These are phyloP conservation scores for Burhinus oedicnemus DNA, from an alignment of 2,113 vertebrate genomes.

Conservation along the genomic window DNA sequence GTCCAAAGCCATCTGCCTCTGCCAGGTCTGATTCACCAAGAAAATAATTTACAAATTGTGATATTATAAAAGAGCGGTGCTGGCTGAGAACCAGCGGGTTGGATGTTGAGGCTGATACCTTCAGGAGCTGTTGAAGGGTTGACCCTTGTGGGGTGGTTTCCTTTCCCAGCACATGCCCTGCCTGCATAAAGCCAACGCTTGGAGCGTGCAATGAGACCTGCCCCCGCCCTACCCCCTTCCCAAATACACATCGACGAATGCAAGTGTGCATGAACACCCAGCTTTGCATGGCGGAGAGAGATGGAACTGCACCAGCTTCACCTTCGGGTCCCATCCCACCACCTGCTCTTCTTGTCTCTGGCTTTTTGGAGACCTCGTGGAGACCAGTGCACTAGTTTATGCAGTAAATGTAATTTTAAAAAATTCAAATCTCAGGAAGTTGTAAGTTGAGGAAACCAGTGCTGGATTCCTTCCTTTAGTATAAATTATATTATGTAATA, in stretches of 20 bases:
- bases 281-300: not conserved
- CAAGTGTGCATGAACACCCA: not conserved
- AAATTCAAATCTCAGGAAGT: not conserved
- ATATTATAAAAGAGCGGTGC: not conserved
- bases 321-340: not conserved
- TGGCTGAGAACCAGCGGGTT: not conserved
- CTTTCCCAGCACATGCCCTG: not conserved
- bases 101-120: not conserved
- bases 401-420: not conserved
- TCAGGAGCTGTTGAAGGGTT: not conserved
- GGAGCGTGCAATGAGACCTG: accelerated
- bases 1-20: not conserved
- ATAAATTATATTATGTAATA: not conserved
- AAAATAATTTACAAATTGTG: not conserved
- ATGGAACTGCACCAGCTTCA: not conserved
- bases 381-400: accelerated
- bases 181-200: not conserved
- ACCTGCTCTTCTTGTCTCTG: not conserved
- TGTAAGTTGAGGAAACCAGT: not conserved
- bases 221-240: accelerated
- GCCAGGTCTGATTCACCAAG: not conserved
- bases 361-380: not conserved
- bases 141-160: not conserved
- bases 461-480: not conserved
- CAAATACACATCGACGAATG: not conserved